These are phyloP conservation scores for Matsumyia berberina DNA, from an alignment of 2,888 invertebrate species.

Conservation along the genomic window DNA sequence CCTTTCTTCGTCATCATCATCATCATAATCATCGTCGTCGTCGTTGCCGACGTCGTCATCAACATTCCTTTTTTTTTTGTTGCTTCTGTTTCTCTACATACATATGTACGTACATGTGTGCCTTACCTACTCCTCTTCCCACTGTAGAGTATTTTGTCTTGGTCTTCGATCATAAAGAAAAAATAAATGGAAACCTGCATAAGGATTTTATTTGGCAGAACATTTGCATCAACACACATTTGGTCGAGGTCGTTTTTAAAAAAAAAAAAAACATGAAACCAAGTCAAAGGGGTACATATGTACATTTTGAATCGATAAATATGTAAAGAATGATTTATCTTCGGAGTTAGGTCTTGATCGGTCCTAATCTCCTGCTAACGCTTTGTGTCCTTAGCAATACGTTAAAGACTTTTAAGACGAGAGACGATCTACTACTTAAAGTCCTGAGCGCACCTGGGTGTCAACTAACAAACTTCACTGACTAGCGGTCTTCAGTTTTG, in stretches of 20 bases:
- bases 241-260: constrained; percentile 62
- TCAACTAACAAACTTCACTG: too few relatives aligned
- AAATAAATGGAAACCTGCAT: constrained; percentile 19
- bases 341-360: too few relatives aligned
- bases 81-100: constrained; percentile 1
- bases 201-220: constrained; percentile 51
- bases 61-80: constrained; percentile 47
- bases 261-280: neutral
- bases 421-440: too few relatives aligned
- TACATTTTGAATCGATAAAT: constrained; percentile 37
- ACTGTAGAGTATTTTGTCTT: constrained; percentile 26
- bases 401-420: too few relatives aligned
- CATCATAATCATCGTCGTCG: constrained; percentile 27
- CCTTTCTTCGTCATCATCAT: constrained; percentile 29
- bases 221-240: constrained; percentile 48
- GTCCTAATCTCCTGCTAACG: too few relatives aligned
- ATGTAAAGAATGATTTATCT: neutral
- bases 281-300: constrained; percentile 11
- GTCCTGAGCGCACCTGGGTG: too few relatives aligned
- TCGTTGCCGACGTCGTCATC: neutral
- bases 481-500: too few relatives aligned
- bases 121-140: constrained; percentile 1
- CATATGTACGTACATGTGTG: too few relatives aligned
- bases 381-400: too few relatives aligned
- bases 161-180: constrained; percentile 4